phyloP scores from a whole-genome alignment of 1,140 invertebrate genomes.

The Lordiphosa mommai region DNA sequence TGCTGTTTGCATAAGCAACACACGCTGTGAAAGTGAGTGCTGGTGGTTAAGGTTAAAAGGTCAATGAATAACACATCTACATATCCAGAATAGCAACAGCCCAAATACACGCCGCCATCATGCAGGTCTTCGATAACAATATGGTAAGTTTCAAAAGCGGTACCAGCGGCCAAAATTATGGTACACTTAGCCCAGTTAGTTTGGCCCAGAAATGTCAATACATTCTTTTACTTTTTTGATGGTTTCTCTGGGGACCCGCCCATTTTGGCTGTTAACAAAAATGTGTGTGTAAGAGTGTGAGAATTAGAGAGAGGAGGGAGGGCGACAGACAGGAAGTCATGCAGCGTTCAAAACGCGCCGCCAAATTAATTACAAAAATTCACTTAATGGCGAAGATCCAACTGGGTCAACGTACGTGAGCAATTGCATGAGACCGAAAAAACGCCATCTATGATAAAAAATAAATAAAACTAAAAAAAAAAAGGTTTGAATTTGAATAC shows the following conservation, averaged over 20 bases:
- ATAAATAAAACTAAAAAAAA: too few species aligned
- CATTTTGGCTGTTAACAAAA: slow-evolving; percentile 22
- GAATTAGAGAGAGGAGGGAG: too few species aligned
- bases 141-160: too few species aligned
- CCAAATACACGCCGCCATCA: slow-evolving; percentile 27
- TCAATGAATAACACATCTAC: background rate
- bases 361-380: slow-evolving; percentile 74
- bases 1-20: background rate
- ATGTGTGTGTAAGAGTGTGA: background rate
- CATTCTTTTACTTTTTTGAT: slow-evolving; percentile 51
- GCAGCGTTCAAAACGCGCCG: slow-evolving; percentile 22
- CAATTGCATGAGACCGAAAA: slow-evolving; percentile 7
- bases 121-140: slow-evolving; percentile 77
- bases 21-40: slow-evolving; percentile 55
- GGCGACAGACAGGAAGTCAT: slow-evolving; percentile 30
- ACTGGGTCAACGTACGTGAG: slow-evolving; percentile 68
- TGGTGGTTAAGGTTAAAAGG: background rate
- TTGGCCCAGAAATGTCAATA: slow-evolving; percentile 60
- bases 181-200: slow-evolving; percentile 51
- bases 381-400: slow-evolving; percentile 70
- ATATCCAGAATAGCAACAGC: slow-evolving; percentile 13
- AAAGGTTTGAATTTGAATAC: too few species aligned
- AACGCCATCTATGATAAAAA: background rate
- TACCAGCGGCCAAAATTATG: slow-evolving; percentile 37
- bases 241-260: slow-evolving; percentile 25